A percentile compares a stretch with the other conserved stretches of the same genome.
Conservation (phyloP, 2,113 vertebrate genomes). For the Erythrolamprus reginae region DNA sequence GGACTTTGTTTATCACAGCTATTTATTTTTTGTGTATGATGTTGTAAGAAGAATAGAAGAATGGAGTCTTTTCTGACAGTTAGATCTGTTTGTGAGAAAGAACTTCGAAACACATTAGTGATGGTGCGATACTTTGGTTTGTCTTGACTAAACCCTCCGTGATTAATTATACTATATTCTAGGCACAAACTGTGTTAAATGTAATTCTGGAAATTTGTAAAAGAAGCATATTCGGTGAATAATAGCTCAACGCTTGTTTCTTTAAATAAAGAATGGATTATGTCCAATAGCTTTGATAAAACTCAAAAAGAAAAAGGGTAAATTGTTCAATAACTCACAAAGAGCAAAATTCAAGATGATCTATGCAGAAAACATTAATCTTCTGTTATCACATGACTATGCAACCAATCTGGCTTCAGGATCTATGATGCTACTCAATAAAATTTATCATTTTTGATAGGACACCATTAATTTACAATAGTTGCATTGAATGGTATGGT, state of each 20-base stretch:
- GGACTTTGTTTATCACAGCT: neutral
- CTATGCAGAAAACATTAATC: constrained; percentile 47
- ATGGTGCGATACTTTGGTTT: constrained; percentile 5
- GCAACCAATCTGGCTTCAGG: constrained; percentile 45
- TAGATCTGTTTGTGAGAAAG: neutral
- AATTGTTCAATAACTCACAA: constrained; percentile 45
- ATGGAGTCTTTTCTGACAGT: neutral
- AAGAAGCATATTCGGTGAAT: constrained; percentile 34
- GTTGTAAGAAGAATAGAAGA: neutral
- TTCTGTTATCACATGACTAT: constrained; percentile 45
- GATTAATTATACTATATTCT: constrained; percentile 18
- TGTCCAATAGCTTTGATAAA: constrained; percentile 49
- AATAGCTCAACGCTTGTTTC: constrained; percentile 39
- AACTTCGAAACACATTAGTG: constrained; percentile 6
- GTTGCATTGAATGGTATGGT: neutral
- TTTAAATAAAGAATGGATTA: constrained; percentile 47
- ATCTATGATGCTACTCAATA: constrained; percentile 50
- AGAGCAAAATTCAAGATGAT: constrained; percentile 44
- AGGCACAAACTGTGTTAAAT: constrained; percentile 13
- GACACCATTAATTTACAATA: constrained; percentile 45
- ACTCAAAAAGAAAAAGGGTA: constrained; percentile 43
- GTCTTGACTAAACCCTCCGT: constrained; percentile 30
- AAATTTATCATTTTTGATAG: constrained; percentile 50
- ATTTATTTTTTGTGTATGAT: neutral
- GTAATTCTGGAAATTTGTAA: constrained; percentile 35